A percentile compares a stretch with the other conserved stretches of the same genome.
Conservation (phyloP, 2,888 invertebrate genomes). For the Pardosa pseudoannulata region DNA sequence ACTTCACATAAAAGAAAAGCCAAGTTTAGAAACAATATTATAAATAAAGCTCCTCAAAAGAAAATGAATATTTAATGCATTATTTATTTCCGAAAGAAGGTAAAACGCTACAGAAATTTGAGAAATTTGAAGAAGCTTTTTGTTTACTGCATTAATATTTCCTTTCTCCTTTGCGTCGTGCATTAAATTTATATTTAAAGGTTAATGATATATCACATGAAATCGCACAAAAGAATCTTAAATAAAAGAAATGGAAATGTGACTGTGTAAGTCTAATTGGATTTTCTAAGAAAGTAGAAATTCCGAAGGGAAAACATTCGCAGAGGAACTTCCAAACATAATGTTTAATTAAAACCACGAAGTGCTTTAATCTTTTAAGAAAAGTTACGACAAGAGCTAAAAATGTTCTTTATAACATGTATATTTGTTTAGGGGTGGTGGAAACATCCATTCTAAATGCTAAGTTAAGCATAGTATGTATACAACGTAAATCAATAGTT, state of each 20-base stretch:
- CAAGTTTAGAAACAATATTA: too few species aligned
- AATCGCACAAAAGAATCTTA: background rate
- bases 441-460: too few species aligned
- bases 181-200: background rate
- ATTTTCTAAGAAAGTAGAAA: background rate
- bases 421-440: background rate
- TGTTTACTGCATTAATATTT: background rate
- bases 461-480: too few species aligned
- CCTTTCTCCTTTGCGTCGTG: background rate
- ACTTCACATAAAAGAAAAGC: too few species aligned
- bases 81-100: too few species aligned
- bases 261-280: background rate
- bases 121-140: too few species aligned
- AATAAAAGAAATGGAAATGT: background rate
- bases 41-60: too few species aligned
- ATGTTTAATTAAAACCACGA: background rate
- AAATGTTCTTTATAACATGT: background rate
- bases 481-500: too few species aligned
- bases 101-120: too few species aligned
- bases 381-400: background rate
- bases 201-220: background rate
- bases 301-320: background rate
- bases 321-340: background rate
- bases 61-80: too few species aligned
- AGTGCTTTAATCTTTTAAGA: background rate